Conservation (phyloP, 2,797 vertebrate genomes). For the Florisuga fusca region DNA sequence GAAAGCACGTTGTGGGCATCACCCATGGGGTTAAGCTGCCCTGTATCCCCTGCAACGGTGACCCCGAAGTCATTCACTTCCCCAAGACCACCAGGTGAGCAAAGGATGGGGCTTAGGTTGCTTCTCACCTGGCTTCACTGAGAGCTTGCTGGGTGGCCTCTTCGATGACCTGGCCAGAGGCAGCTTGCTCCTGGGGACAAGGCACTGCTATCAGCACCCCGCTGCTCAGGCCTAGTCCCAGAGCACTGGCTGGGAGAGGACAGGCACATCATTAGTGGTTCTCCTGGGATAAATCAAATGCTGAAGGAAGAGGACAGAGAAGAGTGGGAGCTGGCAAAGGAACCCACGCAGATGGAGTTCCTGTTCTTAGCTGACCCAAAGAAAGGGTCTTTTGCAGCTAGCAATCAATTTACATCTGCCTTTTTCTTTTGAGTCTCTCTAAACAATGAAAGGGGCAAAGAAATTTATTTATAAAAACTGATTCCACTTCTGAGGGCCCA, state of each 20-base stretch:
- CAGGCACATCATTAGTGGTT: background rate
- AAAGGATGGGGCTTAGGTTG: background rate
- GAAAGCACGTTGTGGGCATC: background rate
- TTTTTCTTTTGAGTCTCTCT: background rate
- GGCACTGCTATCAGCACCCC: constrained; percentile 90
- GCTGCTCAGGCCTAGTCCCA: constrained; percentile 83
- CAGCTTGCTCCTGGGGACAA: constrained; percentile 84
- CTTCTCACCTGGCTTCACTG: constrained; percentile 82
- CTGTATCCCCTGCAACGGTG: background rate
- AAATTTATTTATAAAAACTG: background rate
- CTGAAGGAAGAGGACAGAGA: background rate
- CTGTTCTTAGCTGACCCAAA: background rate
- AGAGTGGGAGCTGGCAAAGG: background rate
- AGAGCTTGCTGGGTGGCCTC: constrained; percentile 84
- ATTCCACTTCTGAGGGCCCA: background rate
- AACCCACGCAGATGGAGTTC: background rate
- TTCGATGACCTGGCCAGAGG: constrained; percentile 83
- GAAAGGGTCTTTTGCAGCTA: background rate
- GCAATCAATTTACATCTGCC: background rate
- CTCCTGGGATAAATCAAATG: background rate
- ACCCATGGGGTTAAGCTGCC: background rate
- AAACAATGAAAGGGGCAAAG: background rate
- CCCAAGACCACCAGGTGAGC: background rate
- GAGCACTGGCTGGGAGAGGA: constrained; percentile 73
- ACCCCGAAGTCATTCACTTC: background rate